phyloP scores from a whole-genome alignment of 1,140 invertebrate species.

The Aporrectodea caliginosa region DNA sequence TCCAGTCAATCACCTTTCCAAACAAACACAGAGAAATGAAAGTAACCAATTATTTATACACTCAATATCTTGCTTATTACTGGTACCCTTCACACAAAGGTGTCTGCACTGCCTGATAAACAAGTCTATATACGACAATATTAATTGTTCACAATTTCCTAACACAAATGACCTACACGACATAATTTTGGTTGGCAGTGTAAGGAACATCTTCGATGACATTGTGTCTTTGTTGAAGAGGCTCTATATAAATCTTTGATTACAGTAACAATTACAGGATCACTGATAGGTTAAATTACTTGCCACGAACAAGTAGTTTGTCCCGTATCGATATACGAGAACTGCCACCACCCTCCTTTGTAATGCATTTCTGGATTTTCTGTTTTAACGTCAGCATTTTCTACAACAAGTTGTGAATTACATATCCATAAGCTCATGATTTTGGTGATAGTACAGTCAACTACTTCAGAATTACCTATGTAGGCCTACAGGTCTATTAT shows the following conservation, averaged over 20 bases:
- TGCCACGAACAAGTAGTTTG: slow-evolving; percentile 29
- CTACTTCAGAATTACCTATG: too few relatives aligned
- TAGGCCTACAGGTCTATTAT: too few relatives aligned
- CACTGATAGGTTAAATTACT: background rate
- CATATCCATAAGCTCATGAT: too few relatives aligned
- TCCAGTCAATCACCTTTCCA: slow-evolving; percentile 1
- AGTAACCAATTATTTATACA: background rate
- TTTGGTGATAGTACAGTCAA: too few relatives aligned
- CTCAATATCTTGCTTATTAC: background rate
- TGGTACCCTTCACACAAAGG: background rate
- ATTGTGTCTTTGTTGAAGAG: background rate
- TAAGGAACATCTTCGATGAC: background rate
- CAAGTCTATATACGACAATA: background rate
- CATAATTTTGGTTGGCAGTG: background rate
- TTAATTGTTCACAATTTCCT: background rate
- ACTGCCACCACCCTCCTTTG: background rate
- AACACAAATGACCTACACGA: background rate
- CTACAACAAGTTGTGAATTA: too few relatives aligned
- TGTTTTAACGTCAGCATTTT: background rate
- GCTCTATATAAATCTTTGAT: background rate
- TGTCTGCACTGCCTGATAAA: background rate
- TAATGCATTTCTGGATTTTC: background rate
- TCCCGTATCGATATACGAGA: slow-evolving; percentile 26
- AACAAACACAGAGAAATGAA: background rate
- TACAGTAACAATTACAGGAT: background rate